Base-by-base conservation (phyloP, 2,888 invertebrate genomes). In the Drosophila flavopinicola region DNA sequence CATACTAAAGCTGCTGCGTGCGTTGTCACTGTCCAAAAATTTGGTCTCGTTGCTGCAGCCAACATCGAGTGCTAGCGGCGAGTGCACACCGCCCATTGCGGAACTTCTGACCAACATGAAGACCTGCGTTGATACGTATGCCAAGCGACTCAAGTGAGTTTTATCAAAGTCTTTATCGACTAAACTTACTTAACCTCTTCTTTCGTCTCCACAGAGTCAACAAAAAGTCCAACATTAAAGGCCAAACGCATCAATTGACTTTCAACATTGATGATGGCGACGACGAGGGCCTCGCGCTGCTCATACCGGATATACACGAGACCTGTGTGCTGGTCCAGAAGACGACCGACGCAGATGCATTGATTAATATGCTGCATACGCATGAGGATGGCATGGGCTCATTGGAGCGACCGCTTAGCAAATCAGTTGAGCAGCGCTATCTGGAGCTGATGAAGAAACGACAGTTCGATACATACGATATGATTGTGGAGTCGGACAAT, bases 381-480 rank as follows among this genome's bases (percentile, higher is more conserved):
- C 69, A 78, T 42, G 79, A 84, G n/a, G 87, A 86, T 48, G 86
- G 79, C 13, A 57, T 57, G 30, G 57, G 64, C 1, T 42, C 90
- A 5, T 87, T 93, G 6, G 93, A 93, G 54, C 90, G 92, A 0
- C 73, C 93, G 0, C 92, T 92, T 0, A 80, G 91, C 25, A 91
- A 92, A 71, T 94, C 95, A 0, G 90, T 94, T 27, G 95, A 96
- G 76, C 94, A 95, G 84, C 93, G 95, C 49, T 98, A 98, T 92
- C 93, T 97, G 71, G 95, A 95, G 86, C 94, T 96, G 67, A 97
- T 98, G 97, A 96, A 96, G 86, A 94, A 94, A 87, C 92, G 97
- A 82, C 98, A 98, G 92, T 98, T 98, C 60, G 98, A 97, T 90
- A 96, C 97, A 11, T 97, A 94, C 90, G 97, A 98, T 91, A 97